Evolutionary conservation across 2,888 invertebrate species (phyloP), one percentile per base, ranked within the genome.

Genomic region (Sceliomorpha sp.): DNA sequence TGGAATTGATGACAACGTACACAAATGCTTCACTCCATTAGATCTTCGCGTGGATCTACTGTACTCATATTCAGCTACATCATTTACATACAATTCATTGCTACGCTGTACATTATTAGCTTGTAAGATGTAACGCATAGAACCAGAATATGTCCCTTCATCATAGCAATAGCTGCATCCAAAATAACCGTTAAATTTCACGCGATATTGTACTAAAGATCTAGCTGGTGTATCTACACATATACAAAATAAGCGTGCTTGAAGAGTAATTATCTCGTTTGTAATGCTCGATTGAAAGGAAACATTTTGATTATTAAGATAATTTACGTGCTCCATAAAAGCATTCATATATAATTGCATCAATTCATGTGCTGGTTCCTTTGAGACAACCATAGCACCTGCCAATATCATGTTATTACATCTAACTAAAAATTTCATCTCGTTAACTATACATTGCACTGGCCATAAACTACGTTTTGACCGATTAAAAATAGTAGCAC

Each of bases 361-460:
- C 9, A 70, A 36, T 34, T 58, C 10, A n/a, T 40, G 53, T 6
- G 24, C 31, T 5, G 70, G 70, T 50, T 70, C 70, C 26, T 47
- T 45, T n/a, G 27, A 10, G 6, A 50, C 48, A 27, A 69, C 12
- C 53, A 69, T 47, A 15, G 64, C 5, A 10, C 63, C 69, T 12
- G 55, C 36, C 12, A 69, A 48, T 13, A 69, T 12, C 1, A 63
- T 29, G 29, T 63, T 53, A 14, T 31, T 51, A 6, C 31, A 40
- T 17, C 58, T 15, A 12, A 20, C 4, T 10, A 13, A 7, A 32
- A 39, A 59, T n/a, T 32, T 40, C n/a, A 36, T 4, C 8, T 59
- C 50, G 9, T 59, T 59, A 0, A 59, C 1, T 14, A 42, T 26
- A 13, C 29, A 10, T 34, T 59, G 59, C 1, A 59, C 27, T 1